Base-by-base conservation (phyloP, 1,140 invertebrate genomes). In the Oncopeltus fasciatus region DNA sequence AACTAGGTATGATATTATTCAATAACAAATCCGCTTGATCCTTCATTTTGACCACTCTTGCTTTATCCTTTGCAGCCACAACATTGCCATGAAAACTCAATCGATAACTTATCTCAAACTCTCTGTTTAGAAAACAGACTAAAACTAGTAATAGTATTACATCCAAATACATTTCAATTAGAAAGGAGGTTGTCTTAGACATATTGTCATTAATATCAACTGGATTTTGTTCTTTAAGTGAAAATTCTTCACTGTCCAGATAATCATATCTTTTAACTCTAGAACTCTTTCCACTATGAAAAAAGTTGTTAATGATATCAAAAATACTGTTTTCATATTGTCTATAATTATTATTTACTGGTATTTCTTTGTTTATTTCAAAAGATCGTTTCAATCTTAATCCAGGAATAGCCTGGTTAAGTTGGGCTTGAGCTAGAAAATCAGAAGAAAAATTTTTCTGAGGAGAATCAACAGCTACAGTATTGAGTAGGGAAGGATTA, bases 1-100 rank as follows among this genome's bases (percentile, higher is more conserved):
- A 92, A 60, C 88, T 83, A 0, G 94, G 94, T 70, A 97, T 95
- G 38, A 97, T 97, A 70, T 97, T 97, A 69, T 96, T 90, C 0
- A 98, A 77, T 60, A 98, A 75, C 89, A 91, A 95, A 70, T 97
- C 93, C 1, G 93, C 93, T 74, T 97, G 93, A 69, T 95, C 90
- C 69, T 93, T 90, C 82, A 92, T 86, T 49, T 80, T 84, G 72
- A 90, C 87, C 0, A 94, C 89, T 20, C 83, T 80, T 20, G 83
- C 80, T 69, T 90, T 90, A 67, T 94, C 90, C 27, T 86, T 80
- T 27, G 88, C 87, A 2, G 93, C 92, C 4, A 95, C 87, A 0
- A 86, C 81, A 71, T 92, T 93, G 11, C 93, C 90, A 69, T 95
- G 90, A 75, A 93, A 97, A 75, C 89, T 92, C 56, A 95, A 74